phyloP scores from a whole-genome alignment of 2,113 vertebrate genomes.

The Sceloporus undulatus region DNA sequence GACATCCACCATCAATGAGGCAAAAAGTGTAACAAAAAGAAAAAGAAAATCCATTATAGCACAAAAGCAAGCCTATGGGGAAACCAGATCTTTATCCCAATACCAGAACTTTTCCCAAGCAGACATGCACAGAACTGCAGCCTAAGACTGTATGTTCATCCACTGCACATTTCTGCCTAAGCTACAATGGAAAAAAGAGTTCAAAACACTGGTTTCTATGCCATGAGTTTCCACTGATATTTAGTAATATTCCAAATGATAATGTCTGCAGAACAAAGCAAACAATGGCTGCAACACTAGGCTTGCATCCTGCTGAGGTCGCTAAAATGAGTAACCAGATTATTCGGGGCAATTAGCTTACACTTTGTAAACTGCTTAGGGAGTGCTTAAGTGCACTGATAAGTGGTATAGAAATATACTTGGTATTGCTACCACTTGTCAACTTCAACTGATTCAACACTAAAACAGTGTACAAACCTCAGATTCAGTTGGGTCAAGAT shows the following conservation, averaged over 20 bases:
- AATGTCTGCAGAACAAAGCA: not conserved
- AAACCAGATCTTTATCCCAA: not conserved
- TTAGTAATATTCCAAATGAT: not conserved
- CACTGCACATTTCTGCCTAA: slow-evolving; percentile 4
- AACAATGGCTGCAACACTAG: not conserved
- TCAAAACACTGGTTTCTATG: not conserved
- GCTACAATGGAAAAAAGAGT: not conserved
- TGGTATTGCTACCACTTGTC: not conserved
- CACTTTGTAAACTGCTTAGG: too few relatives aligned
- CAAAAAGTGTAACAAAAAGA: not conserved
- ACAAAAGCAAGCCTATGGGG: not conserved
- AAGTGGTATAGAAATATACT: too few relatives aligned
- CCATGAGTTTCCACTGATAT: not conserved
- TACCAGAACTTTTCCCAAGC: not conserved
- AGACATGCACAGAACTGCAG: not conserved
- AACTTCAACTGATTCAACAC: not conserved
- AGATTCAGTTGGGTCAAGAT: not conserved
- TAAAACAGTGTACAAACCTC: not conserved
- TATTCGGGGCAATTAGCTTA: too few relatives aligned
- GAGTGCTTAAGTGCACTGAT: too few relatives aligned
- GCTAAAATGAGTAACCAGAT: too few relatives aligned
- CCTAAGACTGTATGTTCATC: not conserved
- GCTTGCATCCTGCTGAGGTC: too few relatives aligned
- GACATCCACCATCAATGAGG: too few relatives aligned
- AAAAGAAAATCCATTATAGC: not conserved